phyloP scores from a whole-genome alignment of 1,140 invertebrate species.

The Aphidius ervi region DNA sequence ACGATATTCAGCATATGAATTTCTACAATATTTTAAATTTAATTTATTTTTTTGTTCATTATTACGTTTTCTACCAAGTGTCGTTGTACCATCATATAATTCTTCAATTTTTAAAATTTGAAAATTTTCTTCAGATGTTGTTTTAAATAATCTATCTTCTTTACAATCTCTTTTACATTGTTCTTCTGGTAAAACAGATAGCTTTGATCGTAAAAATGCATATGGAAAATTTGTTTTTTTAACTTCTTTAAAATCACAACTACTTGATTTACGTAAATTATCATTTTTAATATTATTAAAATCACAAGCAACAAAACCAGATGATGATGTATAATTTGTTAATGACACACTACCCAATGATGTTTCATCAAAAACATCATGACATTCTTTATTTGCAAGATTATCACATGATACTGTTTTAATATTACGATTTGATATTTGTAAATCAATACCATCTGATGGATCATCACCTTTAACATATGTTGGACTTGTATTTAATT shows the following conservation, averaged over 20 bases:
- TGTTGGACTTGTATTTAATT: slow-evolving; percentile 62
- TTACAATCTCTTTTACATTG: slow-evolving; percentile 47
- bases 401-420: slow-evolving; percentile 50
- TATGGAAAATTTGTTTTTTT: slow-evolving; percentile 71
- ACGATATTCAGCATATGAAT: slow-evolving; percentile 39
- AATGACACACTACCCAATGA: not conserved
- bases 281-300: slow-evolving; percentile 36
- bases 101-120: slow-evolving; percentile 45
- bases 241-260: slow-evolving; percentile 47
- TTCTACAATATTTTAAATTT: slow-evolving; percentile 28
- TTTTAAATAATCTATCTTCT: slow-evolving; percentile 47
- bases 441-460: slow-evolving; percentile 68
- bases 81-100: slow-evolving; percentile 44
- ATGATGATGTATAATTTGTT: slow-evolving; percentile 20
- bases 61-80: slow-evolving; percentile 41
- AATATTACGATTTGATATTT: slow-evolving; percentile 47
- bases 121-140: slow-evolving; percentile 52
- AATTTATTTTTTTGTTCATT: slow-evolving; percentile 29
- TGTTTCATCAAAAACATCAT: slow-evolving; percentile 25
- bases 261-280: slow-evolving; percentile 42
- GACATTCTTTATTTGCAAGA: slow-evolving; percentile 29
- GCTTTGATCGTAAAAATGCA: slow-evolving; percentile 69
- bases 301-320: slow-evolving; percentile 38
- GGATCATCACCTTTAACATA: slow-evolving; percentile 76
- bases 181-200: slow-evolving; percentile 72